phyloP scores from a whole-genome alignment of 1,140 invertebrate genomes.

The Drosophila teissieri region DNA sequence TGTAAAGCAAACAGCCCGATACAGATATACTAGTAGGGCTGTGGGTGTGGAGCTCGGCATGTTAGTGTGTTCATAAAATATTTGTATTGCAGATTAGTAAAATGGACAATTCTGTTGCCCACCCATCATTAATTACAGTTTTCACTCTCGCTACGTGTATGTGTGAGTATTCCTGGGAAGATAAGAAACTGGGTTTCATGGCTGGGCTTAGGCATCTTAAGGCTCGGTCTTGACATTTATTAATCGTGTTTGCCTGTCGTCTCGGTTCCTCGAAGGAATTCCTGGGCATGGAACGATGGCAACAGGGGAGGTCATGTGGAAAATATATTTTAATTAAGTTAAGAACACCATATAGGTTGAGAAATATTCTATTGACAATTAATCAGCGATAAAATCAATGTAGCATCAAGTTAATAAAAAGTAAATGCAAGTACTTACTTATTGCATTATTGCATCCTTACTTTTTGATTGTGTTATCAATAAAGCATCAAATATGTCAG shows the following conservation, averaged over 20 bases:
- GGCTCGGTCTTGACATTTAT: slow-evolving; percentile 62
- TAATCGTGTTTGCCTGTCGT: slow-evolving; percentile 67
- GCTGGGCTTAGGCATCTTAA: slow-evolving; percentile 14
- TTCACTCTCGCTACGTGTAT: slow-evolving; percentile 42
- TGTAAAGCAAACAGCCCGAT: slow-evolving; percentile 56
- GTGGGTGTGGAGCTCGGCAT: slow-evolving; percentile 2
- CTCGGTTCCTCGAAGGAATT: slow-evolving; percentile 23
- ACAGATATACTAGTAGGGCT: slow-evolving; percentile 2
- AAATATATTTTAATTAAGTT: not conserved
- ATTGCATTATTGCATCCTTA: no score
- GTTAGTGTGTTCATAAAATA: slow-evolving; percentile 71
- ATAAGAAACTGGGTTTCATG: slow-evolving; percentile 12
- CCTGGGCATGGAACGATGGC: slow-evolving; percentile 1
- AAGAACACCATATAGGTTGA: no score
- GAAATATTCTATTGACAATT: no score
- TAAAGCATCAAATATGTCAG: no score
- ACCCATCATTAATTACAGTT: slow-evolving; percentile 75
- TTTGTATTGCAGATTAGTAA: slow-evolving; percentile 77
- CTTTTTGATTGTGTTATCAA: no score
- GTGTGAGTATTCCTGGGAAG: slow-evolving; percentile 25
- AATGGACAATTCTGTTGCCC: slow-evolving; percentile 67
- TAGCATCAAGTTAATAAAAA: no score
- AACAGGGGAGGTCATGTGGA: slow-evolving; percentile 17
- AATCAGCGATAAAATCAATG: no score
- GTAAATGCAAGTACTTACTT: no score